Percentiles rank a stretch among this genome's conserved stretches.
These are phyloP conservation scores for Hyposoter dolosus DNA, from an alignment of 2,888 invertebrate species.

Conservation along the genomic window DNA sequence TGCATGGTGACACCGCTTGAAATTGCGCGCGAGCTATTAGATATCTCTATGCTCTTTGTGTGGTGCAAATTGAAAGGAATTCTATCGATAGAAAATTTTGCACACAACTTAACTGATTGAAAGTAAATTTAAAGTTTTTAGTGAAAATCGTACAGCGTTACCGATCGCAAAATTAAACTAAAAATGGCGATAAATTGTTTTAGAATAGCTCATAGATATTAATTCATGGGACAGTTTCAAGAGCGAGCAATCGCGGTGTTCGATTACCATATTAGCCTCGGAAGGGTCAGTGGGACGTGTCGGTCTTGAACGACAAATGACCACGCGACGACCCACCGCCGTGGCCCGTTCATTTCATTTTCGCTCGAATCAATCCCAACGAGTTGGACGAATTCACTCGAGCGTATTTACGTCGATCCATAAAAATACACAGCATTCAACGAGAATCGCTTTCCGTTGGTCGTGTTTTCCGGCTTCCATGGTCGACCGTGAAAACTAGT, in stretches of 20 bases:
- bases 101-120: too few species aligned
- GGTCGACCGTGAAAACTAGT: conserved; percentile 13
- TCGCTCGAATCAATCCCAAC: conserved; percentile 57
- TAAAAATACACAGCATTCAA: conserved; percentile 8
- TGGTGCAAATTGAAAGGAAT: too few species aligned
- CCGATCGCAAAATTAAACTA: background rate
- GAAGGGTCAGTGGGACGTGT: conserved; percentile 66
- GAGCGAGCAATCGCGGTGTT: conserved; percentile 57
- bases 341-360: conserved; percentile 56
- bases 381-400: conserved; percentile 51
- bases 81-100: too few species aligned
- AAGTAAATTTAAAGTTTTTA: background rate
- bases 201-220: conserved; percentile 8
- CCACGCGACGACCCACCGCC: conserved; percentile 33
- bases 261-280: conserved; percentile 68
- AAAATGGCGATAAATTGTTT: background rate
- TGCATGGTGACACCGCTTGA: too few species aligned
- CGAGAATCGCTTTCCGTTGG: conserved; percentile 51
- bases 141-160: background rate
- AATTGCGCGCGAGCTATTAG: too few species aligned
- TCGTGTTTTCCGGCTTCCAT: conserved; percentile 6
- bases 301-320: conserved; percentile 60
- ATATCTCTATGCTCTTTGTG: too few species aligned
- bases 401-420: conserved; percentile 11
- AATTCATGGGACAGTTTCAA: conserved; percentile 47